These are phyloP conservation scores for Gonocerus acuteangulatus DNA, from an alignment of 2,888 invertebrate species.

Conservation along the genomic window DNA sequence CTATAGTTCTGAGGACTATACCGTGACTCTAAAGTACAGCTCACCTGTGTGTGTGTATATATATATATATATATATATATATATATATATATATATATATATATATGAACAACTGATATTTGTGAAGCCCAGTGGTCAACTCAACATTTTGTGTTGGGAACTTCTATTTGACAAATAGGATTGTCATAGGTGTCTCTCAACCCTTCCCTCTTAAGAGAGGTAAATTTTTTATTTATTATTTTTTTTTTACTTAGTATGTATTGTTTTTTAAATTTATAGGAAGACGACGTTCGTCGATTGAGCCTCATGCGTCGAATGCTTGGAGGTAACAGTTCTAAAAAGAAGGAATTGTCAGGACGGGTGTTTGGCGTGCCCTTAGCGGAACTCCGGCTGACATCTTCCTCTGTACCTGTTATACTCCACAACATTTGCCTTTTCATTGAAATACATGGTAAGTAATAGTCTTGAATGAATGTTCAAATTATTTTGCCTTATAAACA, in stretches of 20 bases:
- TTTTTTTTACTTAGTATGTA: neutral
- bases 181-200: too few relatives aligned
- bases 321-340: conserved; percentile 30
- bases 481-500: neutral
- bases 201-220: neutral
- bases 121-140: too few relatives aligned
- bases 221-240: neutral
- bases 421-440: conserved; percentile 42
- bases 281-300: conserved; percentile 19
- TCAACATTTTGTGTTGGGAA: too few relatives aligned
- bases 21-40: too few relatives aligned
- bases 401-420: conserved; percentile 41
- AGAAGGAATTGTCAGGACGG: conserved; percentile 22
- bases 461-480: neutral
- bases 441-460: conserved; percentile 41
- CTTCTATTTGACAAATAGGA: too few relatives aligned
- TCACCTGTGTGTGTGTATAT: too few relatives aligned
- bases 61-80: too few relatives aligned
- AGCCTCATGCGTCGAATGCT: conserved; percentile 37
- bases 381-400: conserved; percentile 40
- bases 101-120: too few relatives aligned
- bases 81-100: too few relatives aligned
- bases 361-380: conserved; percentile 40
- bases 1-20: too few relatives aligned
- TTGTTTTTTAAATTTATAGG: neutral